Evolutionary conservation across 2,113 vertebrate species (phyloP).

Genomic region (Monopterus albus): DNA sequence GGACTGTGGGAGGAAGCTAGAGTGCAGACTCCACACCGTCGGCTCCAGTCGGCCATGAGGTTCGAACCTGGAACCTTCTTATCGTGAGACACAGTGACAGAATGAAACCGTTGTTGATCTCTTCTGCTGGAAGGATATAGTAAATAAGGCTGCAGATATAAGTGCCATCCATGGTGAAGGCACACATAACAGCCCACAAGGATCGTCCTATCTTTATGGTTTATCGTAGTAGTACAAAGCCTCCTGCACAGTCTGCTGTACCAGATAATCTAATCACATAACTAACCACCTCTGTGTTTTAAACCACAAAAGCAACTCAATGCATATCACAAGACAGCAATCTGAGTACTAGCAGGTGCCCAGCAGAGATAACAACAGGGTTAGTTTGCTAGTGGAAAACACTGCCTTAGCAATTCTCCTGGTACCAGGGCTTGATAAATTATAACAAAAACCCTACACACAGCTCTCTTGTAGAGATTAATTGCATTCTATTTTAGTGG

Average conservation of each 20-base stretch:
- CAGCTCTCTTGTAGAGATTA: constrained; percentile 67
- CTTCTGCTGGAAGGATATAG: background rate
- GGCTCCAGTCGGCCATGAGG: no score
- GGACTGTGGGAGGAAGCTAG: no score
- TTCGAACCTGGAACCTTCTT: no score
- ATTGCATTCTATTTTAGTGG: constrained; percentile 73
- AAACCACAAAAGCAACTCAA: constrained; percentile 47
- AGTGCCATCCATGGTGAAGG: background rate
- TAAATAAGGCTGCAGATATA: background rate
- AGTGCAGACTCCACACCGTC: no score
- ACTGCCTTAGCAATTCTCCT: constrained; percentile 39
- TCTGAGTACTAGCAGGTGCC: constrained; percentile 65
- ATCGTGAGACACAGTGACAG: background rate
- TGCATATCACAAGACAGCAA: constrained; percentile 39
- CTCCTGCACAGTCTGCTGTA: constrained; percentile 32
- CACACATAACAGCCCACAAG: background rate
- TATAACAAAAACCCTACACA: constrained; percentile 49
- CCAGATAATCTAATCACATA: constrained; percentile 56
- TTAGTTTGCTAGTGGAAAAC: constrained; percentile 63
- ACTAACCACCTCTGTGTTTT: constrained; percentile 37
- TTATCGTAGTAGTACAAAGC: constrained; percentile 26
- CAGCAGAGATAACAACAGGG: constrained; percentile 75
- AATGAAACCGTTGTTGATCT: constrained; percentile 4
- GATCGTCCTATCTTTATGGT: constrained; percentile 32
- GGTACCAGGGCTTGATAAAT: constrained; percentile 68